Base-by-base conservation (phyloP, 2,888 invertebrate species). In the Drosophila gaucha region DNA sequence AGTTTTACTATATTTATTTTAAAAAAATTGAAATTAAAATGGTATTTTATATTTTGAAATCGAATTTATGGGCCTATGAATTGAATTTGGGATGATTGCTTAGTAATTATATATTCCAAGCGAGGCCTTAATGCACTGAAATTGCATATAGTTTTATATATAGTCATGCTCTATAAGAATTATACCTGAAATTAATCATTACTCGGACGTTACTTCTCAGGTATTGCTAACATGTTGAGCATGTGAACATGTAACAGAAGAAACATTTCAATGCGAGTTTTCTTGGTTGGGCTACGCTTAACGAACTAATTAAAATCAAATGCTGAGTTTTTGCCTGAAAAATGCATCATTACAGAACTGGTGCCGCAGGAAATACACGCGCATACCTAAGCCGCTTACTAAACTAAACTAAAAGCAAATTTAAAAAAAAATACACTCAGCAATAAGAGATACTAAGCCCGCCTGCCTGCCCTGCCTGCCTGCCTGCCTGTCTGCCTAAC, bases 271-370 rank as follows among this genome's bases (percentile, higher is more conserved):
- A 57, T 41, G 39, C 30, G 52, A 43, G 9, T 33, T 31, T 22
- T 52, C 43, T 54, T 54, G 26, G 31, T 54, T 46, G 33, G 47
- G 35, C 26, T 20, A 46, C 14, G 22, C 28, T 39, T 50, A 39
- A 50, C 22, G 16, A 30, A 41, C 30, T 50, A 39, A 38, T 41
- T n/a, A 31, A 49, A 20, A 51, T 52, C 8, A 52, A 50, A 3
- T 44, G 56, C 54, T 57, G 38, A 46, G 49, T 50, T 31, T 65
- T 36, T 20, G 31, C 22, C 33, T 47, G 18, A 39, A 44, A 26
- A 38, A 41, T 71, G 36, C 56, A 50, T 57, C 47, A 54, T 72
- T 71, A 44, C 69, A 69, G 69, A 57, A 55, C 39, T 71, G 30
- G 56, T 56, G 30, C 38, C 47, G 67, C 67, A 49, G 70, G 72